A percentile compares a stretch with the other conserved stretches of the same genome.
phyloP scores from a whole-genome alignment of 2,888 invertebrate genomes.

The Drosophila recens region DNA sequence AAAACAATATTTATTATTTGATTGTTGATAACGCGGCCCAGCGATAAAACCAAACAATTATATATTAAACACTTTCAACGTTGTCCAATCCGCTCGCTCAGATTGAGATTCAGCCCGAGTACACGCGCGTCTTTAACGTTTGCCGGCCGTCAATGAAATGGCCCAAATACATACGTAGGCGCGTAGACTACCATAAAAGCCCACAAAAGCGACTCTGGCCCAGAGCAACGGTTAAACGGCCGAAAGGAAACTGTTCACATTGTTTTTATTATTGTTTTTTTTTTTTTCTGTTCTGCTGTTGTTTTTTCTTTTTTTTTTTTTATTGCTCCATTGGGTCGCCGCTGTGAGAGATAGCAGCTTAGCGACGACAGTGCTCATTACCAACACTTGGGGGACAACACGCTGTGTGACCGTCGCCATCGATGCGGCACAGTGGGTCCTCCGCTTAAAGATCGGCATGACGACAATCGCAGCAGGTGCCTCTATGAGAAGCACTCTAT shows the following conservation, averaged over 20 bases:
- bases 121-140: conserved; percentile 60
- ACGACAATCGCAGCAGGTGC: neutral
- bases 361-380: conserved; percentile 23
- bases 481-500: neutral
- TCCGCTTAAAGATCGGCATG: neutral
- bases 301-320: conserved; percentile 14
- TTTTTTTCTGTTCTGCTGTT: neutral
- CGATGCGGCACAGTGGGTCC: conserved; percentile 18
- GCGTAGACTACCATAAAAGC: conserved; percentile 11
- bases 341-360: conserved; percentile 48
- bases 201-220: conserved; percentile 18
- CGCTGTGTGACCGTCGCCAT: conserved; percentile 25
- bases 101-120: conserved; percentile 11
- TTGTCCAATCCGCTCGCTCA: neutral
- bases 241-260: conserved; percentile 28
- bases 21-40: conserved; percentile 41
- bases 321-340: conserved; percentile 38
- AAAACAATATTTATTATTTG: conserved; percentile 40
- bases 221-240: conserved; percentile 15
- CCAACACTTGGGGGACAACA: conserved; percentile 17
- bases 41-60: conserved; percentile 35
- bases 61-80: neutral
- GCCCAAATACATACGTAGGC: conserved; percentile 20
- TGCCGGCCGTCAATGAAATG: conserved; percentile 70
- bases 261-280: conserved; percentile 2